Evolutionary conservation across 2,113 vertebrate genomes (phyloP).

Genomic region (Catharus minimus): DNA sequence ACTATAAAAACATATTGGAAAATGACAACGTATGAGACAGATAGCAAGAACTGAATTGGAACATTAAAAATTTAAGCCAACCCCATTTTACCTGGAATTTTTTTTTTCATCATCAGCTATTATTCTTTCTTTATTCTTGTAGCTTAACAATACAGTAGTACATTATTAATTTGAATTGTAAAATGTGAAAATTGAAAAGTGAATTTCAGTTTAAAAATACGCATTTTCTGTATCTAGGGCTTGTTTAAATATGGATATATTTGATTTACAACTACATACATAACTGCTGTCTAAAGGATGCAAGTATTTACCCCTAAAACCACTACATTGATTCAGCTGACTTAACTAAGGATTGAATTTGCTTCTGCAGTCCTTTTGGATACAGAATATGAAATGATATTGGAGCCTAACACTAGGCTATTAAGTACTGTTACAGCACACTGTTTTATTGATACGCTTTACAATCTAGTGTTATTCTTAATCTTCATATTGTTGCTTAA

Average conservation of each 20-base stretch:
- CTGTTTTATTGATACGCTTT: not conserved
- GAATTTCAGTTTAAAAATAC: not conserved
- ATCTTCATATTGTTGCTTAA: not conserved
- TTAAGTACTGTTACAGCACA: not conserved
- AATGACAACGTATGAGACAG: not conserved
- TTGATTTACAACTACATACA: not conserved
- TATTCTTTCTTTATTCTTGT: not conserved
- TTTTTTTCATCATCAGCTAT: not conserved
- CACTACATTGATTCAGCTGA: not conserved
- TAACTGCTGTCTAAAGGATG: not conserved
- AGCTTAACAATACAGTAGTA: not conserved
- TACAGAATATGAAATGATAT: not conserved
- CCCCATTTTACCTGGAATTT: not conserved
- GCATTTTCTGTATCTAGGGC: not conserved
- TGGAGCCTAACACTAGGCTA: not conserved
- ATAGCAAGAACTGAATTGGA: not conserved
- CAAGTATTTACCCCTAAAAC: not conserved
- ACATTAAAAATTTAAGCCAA: not conserved
- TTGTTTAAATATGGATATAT: not conserved
- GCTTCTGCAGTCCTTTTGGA: not conserved
- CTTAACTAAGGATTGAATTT: not conserved
- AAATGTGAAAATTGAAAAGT: not conserved
- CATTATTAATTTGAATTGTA: not conserved
- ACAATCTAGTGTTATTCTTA: not conserved
- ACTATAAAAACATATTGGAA: not conserved